Evolutionary conservation across 2,113 vertebrate genomes (phyloP).

Genomic region (Cephalopholis sonnerati): DNA sequence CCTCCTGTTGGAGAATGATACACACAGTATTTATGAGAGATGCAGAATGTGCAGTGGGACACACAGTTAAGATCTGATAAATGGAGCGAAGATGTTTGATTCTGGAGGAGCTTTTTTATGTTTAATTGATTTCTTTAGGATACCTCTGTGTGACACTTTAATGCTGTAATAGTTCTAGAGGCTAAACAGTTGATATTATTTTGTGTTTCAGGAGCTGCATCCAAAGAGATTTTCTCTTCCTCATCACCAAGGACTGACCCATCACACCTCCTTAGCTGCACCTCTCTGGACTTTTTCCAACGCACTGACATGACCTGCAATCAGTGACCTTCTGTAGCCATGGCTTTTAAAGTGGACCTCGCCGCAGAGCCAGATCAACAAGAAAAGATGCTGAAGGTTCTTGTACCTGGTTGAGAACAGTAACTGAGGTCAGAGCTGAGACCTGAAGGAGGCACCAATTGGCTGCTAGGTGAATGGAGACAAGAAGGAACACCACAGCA

Average conservation of each 20-base stretch:
- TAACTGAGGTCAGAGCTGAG: slow-evolving; percentile 20
- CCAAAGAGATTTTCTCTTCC: slow-evolving; percentile 8
- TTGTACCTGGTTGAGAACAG: slow-evolving; percentile 39
- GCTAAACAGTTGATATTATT: not conserved
- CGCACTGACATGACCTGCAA: not conserved
- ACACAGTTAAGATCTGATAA: not conserved
- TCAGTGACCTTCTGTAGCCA: slow-evolving; percentile 20
- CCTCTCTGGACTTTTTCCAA: not conserved
- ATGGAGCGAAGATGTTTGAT: not conserved
- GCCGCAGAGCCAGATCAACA: slow-evolving; percentile 15
- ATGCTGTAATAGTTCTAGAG: not conserved
- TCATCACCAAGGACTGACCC: not conserved
- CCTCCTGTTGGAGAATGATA: not conserved
- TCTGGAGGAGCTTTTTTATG: not conserved
- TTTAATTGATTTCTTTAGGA: not conserved
- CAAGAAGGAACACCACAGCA: slow-evolving; percentile 41
- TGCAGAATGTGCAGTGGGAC: not conserved
- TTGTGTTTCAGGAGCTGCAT: slow-evolving; percentile 38
- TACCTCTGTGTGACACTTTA: not conserved
- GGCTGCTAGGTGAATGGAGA: slow-evolving; percentile 41
- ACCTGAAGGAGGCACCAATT: not conserved
- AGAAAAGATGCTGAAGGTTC: slow-evolving; percentile 1
- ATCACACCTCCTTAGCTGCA: not conserved
- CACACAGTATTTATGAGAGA: not conserved
- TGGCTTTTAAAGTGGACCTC: slow-evolving; percentile 36